Conservation (phyloP, 2,797 vertebrate genomes). For the Dromococcyx pavoninus region DNA sequence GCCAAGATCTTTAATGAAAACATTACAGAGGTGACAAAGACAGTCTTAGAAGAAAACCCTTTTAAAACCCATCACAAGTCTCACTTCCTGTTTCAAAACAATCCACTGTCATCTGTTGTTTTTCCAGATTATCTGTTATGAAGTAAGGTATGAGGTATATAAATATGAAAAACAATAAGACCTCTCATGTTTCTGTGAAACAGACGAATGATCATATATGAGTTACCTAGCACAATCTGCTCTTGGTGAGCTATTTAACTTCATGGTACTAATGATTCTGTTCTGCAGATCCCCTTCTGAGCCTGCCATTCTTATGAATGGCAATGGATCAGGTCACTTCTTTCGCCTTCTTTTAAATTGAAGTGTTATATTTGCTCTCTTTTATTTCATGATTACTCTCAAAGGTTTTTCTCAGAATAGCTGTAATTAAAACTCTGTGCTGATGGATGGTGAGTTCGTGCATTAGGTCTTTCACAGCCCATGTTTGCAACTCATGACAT, state of each 20-base stretch:
- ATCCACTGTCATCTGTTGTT: neutral
- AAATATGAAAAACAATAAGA: neutral
- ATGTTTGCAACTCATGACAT: neutral
- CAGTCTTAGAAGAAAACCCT: neutral
- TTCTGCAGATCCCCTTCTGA: neutral
- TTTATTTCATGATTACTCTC: neutral
- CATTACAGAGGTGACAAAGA: neutral
- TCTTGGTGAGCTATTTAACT: neutral
- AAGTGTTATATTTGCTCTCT: neutral
- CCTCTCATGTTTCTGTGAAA: neutral
- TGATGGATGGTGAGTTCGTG: rapidly evolving
- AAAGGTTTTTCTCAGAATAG: neutral
- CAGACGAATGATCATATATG: neutral
- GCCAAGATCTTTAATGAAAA: neutral
- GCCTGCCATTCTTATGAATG: neutral
- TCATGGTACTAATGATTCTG: neutral
- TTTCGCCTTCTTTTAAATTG: neutral
- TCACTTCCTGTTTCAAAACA: neutral
- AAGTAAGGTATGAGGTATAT: neutral
- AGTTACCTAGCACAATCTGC: neutral
- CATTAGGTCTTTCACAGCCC: neutral
- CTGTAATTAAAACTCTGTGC: neutral
- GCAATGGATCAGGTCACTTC: neutral
- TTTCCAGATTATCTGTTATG: neutral
- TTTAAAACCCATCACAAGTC: neutral